Base-by-base conservation (phyloP, 2,113 vertebrate species). In the Chionis minor region DNA sequence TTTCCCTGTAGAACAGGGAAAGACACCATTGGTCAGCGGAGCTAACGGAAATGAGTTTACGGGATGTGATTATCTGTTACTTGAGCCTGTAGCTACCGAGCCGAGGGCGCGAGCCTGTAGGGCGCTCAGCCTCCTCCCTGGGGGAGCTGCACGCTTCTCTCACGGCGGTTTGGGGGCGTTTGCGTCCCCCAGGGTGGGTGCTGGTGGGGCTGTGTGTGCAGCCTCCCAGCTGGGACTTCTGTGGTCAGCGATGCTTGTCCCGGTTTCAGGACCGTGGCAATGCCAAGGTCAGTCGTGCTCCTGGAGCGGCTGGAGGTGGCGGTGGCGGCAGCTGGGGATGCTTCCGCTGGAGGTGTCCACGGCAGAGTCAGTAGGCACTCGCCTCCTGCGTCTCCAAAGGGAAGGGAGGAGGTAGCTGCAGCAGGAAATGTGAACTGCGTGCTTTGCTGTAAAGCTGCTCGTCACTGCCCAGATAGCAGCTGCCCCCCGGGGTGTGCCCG, bases 301-400 rank as follows among this genome's bases (percentile, higher is more conserved):
- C 62, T 61, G 42, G 49, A 72, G 54, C 42, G 86, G 54, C 58
- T 58, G 62, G 12, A 47, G 61, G 10, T 12, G 19, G 24, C 40
- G 0, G 0, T 0, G 0, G 47, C 24, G 83, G 67, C 58, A 28
- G 9, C 27, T 27, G 3, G 32, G 56, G 66, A 52, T 9, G 8
- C 32, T 63, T 59, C 4, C 82, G 20, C 71, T 75, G 56, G 52
- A 51, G 45, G 7, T 58, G 28, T 23, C 74, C 3, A 2, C 1
- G 4, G 30, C 2, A 38, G 17, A 33, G 14, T 55, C 7, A 1
- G 32, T 30, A 54, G 79, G 32, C 42, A 62, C 13, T 44, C 69
- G 59, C 59, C 40, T 73, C 5, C 0, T 81, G 32, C 12, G 17
- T 55, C 65, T 74, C 65, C 58, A 62, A 8, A 82, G 69, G 28